phyloP scores from a whole-genome alignment of 2,113 vertebrate species.

The Hippoglossus stenolepis region DNA sequence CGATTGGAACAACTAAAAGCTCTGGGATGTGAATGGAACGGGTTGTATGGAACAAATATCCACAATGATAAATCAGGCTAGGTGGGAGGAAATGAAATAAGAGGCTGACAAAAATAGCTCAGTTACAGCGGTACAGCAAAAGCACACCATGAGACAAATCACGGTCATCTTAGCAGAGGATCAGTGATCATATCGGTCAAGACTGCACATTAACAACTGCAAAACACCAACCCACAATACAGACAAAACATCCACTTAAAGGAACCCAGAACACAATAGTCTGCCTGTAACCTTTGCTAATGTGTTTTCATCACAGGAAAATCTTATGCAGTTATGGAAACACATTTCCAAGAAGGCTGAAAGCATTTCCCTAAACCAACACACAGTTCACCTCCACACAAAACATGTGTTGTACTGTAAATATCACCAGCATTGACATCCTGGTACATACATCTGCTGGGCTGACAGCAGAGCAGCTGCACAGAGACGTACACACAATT shows the following conservation, averaged over 20 bases:
- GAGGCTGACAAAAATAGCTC: constrained; percentile 58
- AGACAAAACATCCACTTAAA: neutral
- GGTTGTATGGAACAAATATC: constrained; percentile 62
- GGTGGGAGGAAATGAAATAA: constrained; percentile 38
- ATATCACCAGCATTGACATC: constrained; percentile 7
- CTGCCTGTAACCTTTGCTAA: neutral
- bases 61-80: constrained; percentile 53
- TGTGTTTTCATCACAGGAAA: constrained; percentile 12
- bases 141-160: constrained; percentile 32
- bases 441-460: no score
- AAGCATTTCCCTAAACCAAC: constrained; percentile 31
- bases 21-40: constrained; percentile 21
- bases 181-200: constrained; percentile 11
- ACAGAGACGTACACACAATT: neutral
- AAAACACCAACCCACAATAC: constrained; percentile 4
- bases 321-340: constrained; percentile 26
- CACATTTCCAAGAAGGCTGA: constrained; percentile 31
- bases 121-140: constrained; percentile 36
- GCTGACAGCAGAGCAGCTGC: neutral
- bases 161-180: constrained; percentile 31
- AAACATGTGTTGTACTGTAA: constrained; percentile 2
- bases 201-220: constrained; percentile 34
- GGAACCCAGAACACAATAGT: neutral
- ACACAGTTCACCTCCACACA: neutral
- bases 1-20: constrained; percentile 50